Evolutionary conservation across 2,113 vertebrate species (phyloP), one percentile per base, ranked within the genome.

Genomic region (Irena cyanogastra): DNA sequence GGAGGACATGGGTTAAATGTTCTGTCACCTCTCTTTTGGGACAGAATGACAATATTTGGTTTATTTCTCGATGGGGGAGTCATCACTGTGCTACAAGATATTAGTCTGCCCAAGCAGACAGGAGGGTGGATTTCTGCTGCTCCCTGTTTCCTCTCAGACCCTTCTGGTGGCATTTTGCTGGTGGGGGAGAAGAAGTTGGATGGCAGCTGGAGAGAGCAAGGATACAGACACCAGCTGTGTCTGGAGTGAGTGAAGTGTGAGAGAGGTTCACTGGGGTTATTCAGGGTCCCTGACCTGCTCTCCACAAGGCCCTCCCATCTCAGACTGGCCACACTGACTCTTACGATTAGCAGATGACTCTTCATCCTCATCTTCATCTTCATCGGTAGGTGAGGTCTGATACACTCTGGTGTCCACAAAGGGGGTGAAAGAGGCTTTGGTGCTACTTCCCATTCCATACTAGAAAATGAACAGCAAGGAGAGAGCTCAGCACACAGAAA

Each of bases 341-440:
- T 96, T 96, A 99, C 99, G 99, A 35, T 98, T 97, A 61, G 99
- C 98, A 10, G 98, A 98, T 78, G 98, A 98, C 28, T 98, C 98
- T 68, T 98, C 98, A 0, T 98, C 98, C 65, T 99, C 98, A 56
- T 98, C 98, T 77, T 99, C 99, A 27, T 99, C 99, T 49, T 99
- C 99, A 23, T 99, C 99, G 1, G 99, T 99, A 33, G 99, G 99
- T 0, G 99, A 99, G 2, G 99, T 99, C 97, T 99, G 99, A 95
- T 99, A 99, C 27, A 99, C 99, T 94, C 99, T 98, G 31, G 99
- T 99, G 94, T 99, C 99, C 86, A 99, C 99, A 71, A 99, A 99
- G 6, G 99, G 99, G 3, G 99, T 99, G 97, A 99, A 99, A 94
- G 99, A 99, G 61, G 99, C 98, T 98, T 99, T 99, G 96, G 99